These are phyloP conservation scores for Drosophila gunungcola DNA, from an alignment of 1,140 invertebrate species.

Conservation along the genomic window DNA sequence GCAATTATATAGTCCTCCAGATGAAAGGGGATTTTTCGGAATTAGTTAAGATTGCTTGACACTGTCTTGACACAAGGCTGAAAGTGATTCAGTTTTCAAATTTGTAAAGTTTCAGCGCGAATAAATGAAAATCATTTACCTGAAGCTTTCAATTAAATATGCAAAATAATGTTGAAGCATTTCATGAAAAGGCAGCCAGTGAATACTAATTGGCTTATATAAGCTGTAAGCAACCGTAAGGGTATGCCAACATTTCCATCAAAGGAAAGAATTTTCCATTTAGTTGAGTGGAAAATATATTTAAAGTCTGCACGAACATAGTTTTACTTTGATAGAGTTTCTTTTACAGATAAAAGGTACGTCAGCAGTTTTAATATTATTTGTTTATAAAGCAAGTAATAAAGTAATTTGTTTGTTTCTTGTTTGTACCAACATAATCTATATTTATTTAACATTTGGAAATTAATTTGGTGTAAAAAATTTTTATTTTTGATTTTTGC, in stretches of 20 bases:
- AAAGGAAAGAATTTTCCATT: conserved; percentile 35
- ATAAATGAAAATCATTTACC: conserved; percentile 18
- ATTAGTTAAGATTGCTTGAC: conserved; percentile 19
- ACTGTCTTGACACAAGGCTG: not conserved
- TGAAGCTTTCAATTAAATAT: conserved; percentile 32
- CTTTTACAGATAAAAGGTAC: not conserved
- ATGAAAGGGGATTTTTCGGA: conserved; percentile 21
- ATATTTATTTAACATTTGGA: too few species aligned
- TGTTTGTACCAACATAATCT: too few species aligned
- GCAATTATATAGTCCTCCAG: conserved; percentile 19
- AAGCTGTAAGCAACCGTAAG: conserved; percentile 12
- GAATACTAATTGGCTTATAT: conserved; percentile 14
- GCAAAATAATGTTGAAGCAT: conserved; percentile 30
- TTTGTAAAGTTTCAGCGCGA: conserved; percentile 28
- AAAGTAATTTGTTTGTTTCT: too few species aligned
- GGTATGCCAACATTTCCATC: not conserved
- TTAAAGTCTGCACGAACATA: not conserved
- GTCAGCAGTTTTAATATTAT: too few species aligned
- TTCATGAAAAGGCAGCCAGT: conserved; percentile 4
- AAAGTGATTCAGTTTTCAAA: conserved; percentile 14
- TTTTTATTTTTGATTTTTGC: too few species aligned
- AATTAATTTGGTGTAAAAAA: too few species aligned
- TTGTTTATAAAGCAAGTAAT: too few species aligned
- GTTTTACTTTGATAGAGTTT: not conserved
- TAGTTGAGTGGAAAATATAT: conserved; percentile 36